Conservation (phyloP, 2,113 vertebrate species). For the Puma concolor region DNA sequence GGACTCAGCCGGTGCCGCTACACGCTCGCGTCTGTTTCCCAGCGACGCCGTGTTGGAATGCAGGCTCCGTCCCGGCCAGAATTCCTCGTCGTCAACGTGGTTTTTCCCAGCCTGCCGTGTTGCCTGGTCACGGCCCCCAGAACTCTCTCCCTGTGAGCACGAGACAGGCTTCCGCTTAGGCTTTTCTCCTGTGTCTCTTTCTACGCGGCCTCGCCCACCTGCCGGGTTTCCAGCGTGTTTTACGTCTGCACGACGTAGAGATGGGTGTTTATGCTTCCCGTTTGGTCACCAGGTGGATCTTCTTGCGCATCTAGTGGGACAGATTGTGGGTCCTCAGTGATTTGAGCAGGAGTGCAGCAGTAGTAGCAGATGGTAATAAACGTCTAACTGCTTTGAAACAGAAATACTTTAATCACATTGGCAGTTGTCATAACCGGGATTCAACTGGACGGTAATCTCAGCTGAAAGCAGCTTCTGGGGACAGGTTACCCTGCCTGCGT, state of each 20-base stretch:
- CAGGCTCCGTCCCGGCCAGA: not conserved
- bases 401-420: constrained; percentile 33
- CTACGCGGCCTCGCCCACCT: too few relatives aligned
- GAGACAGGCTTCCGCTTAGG: too few relatives aligned
- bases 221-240: too few relatives aligned
- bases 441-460: not conserved
- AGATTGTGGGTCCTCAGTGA: not conserved
- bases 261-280: not conserved
- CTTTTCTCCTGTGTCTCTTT: not conserved
- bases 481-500: not conserved
- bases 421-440: not conserved
- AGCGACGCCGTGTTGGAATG: not conserved
- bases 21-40: too few relatives aligned
- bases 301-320: not conserved
- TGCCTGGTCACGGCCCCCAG: not conserved
- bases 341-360: not conserved
- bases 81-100: rapidly evolving
- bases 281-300: not conserved
- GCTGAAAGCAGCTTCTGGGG: not conserved
- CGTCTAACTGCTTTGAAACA: constrained; percentile 57
- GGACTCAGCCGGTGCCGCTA: too few relatives aligned
- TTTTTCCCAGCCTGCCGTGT: not conserved
- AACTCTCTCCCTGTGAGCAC: rapidly evolving
- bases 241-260: not conserved
- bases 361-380: not conserved